Base-by-base conservation (phyloP, 2,888 invertebrate species). In the Sepioteuthis lessoniana region DNA sequence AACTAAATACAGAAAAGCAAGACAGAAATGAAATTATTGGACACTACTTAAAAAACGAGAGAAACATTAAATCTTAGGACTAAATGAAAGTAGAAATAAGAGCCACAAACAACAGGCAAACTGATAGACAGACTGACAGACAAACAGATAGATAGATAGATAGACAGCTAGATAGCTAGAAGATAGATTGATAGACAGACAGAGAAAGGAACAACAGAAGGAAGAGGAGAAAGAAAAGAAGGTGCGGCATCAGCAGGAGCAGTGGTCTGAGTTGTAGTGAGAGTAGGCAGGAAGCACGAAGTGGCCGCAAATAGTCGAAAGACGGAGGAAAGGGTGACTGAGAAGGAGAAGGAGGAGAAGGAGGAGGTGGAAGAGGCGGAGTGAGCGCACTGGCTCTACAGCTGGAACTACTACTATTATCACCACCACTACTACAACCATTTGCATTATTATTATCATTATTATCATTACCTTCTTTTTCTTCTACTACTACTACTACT, bases 221-320 rank as follows among this genome's bases (percentile, higher is more conserved):
- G n/a, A 35, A 16, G 76, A 76, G 76, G 76, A 76, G 76, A n/a
- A 76, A n/a, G 16, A 76, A 13, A 76, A n/a, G 76, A 76, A 35
- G 76, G 76, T 76, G n/a, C n/a, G 76, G 76, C 76, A 76, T 76
- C 76, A 76, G 76, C 76, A 76, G 76, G 76, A 76, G 76, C 76
- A 35, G 13, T 76, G n/a, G 76, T n/a, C n/a, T 76, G 76, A n/a
- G 76, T n/a, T 5, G 76, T n/a, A 35, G 76, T 76, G 25, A 76
- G 76, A 76, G 76, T 76, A 76, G 76, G 13, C 35, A n/a, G 76
- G 10, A 35, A 35, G 16, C 35, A 35, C 21, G 76, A 76, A 76
- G 76, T 16, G 76, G 76, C 2, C 76, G 76, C 76, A 76, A 42
- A n/a, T n/a, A n/a, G 76, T 76, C n/a, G 76, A n/a, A 76, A 13